Percentiles rank a stretch among this genome's conserved stretches.
These are phyloP conservation scores for Drosophila ohnishii DNA, from an alignment of 1,140 invertebrate species.

Conservation along the genomic window DNA sequence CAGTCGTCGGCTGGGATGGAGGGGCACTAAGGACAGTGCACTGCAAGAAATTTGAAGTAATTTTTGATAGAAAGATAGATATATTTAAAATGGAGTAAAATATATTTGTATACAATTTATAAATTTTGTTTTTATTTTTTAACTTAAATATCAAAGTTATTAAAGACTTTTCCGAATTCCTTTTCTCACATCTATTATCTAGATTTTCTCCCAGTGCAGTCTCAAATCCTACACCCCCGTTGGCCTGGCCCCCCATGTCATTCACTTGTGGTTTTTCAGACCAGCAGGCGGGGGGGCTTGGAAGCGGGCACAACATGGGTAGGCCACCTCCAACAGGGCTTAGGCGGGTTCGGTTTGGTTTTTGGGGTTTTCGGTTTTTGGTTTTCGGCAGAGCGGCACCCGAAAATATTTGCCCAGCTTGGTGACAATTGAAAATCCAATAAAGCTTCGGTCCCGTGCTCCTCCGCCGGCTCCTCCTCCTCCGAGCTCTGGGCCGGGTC, in stretches of 20 bases:
- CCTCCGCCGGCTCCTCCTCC: neutral
- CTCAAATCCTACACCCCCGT: slow-evolving; percentile 1
- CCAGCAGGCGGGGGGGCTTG: neutral
- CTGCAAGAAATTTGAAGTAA: neutral
- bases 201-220: slow-evolving; percentile 1
- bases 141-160: neutral
- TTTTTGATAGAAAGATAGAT: no score
- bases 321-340: slow-evolving; percentile 46
- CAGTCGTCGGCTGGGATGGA: slow-evolving; percentile 18
- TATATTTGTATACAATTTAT: no score
- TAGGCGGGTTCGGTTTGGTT: slow-evolving; percentile 55
- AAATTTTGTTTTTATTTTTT: no score
- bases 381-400: slow-evolving; percentile 38
- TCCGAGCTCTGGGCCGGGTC: neutral
- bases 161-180: no score
- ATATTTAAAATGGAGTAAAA: no score
- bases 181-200: neutral
- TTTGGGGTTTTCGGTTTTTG: slow-evolving; percentile 48
- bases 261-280: slow-evolving; percentile 70
- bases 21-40: neutral
- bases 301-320: slow-evolving; percentile 7
- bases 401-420: slow-evolving; percentile 68
- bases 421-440: slow-evolving; percentile 81
- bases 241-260: slow-evolving; percentile 45
- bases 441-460: slow-evolving; percentile 49